phyloP scores from a whole-genome alignment of 92 coral and sea anemone species.

The Zoanthus sansibaricus region DNA sequence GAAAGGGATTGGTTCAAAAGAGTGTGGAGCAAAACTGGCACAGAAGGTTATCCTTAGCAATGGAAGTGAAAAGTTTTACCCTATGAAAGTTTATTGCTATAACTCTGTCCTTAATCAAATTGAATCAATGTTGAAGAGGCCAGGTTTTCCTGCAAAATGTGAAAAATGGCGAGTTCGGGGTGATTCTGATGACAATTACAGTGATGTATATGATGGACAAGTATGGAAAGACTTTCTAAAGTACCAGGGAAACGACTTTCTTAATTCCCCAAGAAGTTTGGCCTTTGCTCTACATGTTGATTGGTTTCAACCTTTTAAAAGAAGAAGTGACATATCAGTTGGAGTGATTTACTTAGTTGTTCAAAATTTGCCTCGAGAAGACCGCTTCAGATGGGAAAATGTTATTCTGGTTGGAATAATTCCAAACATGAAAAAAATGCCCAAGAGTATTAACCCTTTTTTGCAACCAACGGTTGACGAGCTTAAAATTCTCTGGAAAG shows the following conservation, averaged over 20 bases:
- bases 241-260: slow-evolving; percentile 25
- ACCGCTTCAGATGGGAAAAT: no score
- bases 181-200: neutral
- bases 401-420: slow-evolving; percentile 21
- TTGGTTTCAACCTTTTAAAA: slow-evolving; percentile 33
- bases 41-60: slow-evolving; percentile 39
- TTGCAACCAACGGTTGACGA: slow-evolving; percentile 18
- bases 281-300: slow-evolving; percentile 38
- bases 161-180: slow-evolving; percentile 18
- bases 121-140: slow-evolving; percentile 28
- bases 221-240: slow-evolving; percentile 32
- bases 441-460: neutral
- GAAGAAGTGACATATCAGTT: no score
- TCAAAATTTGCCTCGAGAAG: slow-evolving; percentile 31
- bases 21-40: slow-evolving; percentile 57
- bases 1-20: slow-evolving; percentile 51
- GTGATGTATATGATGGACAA: neutral
- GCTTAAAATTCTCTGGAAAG: slow-evolving; percentile 35
- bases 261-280: slow-evolving; percentile 16
- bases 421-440: neutral
- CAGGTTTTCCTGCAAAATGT: slow-evolving; percentile 37
- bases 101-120: slow-evolving; percentile 23
- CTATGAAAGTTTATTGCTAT: slow-evolving; percentile 55
- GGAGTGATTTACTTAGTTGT: no score
- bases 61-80: slow-evolving; percentile 53